These are phyloP conservation scores for Eupithecia dodoneata DNA, from an alignment of 2,888 invertebrate species.

Conservation along the genomic window DNA sequence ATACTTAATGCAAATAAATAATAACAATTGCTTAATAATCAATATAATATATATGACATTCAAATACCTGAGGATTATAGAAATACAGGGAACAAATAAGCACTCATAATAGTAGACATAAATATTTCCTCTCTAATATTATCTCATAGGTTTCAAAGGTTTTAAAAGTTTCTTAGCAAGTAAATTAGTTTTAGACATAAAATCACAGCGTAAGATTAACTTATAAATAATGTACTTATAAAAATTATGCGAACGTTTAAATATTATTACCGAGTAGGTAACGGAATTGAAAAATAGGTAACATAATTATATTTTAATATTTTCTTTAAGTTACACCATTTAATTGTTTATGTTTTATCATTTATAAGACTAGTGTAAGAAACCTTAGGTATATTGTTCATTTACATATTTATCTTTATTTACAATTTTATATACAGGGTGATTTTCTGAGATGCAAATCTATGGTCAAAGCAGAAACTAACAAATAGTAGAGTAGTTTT, in stretches of 20 bases:
- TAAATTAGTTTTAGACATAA: conserved; percentile 51
- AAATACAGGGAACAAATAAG: not conserved
- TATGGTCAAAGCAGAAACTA: too few relatives aligned
- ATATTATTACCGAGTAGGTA: not conserved
- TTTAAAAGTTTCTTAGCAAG: conserved; percentile 6
- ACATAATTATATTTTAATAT: not conserved
- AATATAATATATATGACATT: not conserved
- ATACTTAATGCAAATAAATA: conserved; percentile 58
- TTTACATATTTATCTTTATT: conserved; percentile 25
- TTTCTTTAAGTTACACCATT: not conserved
- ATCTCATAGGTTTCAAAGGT: not conserved
- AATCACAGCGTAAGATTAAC: conserved; percentile 72
- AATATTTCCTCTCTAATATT: not conserved
- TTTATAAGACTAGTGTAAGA: conserved; percentile 18
- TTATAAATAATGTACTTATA: conserved; percentile 31
- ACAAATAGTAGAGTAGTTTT: too few relatives aligned
- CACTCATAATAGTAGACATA: not conserved
- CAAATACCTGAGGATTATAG: not conserved
- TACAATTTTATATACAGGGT: not conserved
- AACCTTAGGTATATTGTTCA: conserved; percentile 16
- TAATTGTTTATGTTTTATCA: not conserved
- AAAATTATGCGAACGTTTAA: conserved; percentile 13
- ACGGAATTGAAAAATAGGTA: not conserved
- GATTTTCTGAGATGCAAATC: too few relatives aligned
- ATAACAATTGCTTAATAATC: not conserved